Percentiles rank a stretch among this genome's conserved stretches.
Evolutionary conservation across 2,888 invertebrate species (phyloP).

Genomic region (Sipha maydis): DNA sequence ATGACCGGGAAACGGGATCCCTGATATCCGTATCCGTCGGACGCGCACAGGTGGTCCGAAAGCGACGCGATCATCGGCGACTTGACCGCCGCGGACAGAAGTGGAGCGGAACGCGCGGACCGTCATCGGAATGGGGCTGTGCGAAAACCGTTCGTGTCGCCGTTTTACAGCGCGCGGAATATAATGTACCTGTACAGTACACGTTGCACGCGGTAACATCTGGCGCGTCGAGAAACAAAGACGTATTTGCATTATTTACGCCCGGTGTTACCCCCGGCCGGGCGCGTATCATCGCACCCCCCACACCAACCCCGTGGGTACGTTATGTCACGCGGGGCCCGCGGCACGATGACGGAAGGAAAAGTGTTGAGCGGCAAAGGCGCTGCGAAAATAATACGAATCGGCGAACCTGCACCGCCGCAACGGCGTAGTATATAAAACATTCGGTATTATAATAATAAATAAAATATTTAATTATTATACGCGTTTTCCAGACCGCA

Average conservation of each 20-base stretch:
- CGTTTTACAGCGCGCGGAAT: not conserved
- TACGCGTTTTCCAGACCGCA: not conserved
- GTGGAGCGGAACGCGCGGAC: too few species aligned
- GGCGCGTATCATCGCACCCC: too few species aligned
- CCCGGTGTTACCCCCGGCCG: too few species aligned
- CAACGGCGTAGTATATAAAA: not conserved
- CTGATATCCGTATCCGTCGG: too few species aligned
- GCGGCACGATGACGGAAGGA: not conserved
- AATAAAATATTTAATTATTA: slow-evolving; percentile 25
- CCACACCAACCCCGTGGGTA: too few species aligned
- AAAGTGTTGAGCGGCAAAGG: not conserved
- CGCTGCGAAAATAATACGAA: not conserved
- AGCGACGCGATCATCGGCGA: too few species aligned
- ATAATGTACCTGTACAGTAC: not conserved
- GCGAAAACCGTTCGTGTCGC: not conserved
- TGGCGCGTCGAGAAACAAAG: not conserved
- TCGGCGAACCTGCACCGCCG: not conserved
- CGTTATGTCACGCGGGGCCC: too few species aligned
- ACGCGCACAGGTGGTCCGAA: too few species aligned
- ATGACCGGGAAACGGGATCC: too few species aligned
- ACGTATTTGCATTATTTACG: not conserved
- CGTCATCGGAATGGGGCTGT: too few species aligned
- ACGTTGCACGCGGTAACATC: not conserved
- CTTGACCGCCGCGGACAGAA: too few species aligned
- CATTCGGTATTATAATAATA: not conserved